Conservation (phyloP, 2,113 vertebrate species). For the Phyllostomus discolor region DNA sequence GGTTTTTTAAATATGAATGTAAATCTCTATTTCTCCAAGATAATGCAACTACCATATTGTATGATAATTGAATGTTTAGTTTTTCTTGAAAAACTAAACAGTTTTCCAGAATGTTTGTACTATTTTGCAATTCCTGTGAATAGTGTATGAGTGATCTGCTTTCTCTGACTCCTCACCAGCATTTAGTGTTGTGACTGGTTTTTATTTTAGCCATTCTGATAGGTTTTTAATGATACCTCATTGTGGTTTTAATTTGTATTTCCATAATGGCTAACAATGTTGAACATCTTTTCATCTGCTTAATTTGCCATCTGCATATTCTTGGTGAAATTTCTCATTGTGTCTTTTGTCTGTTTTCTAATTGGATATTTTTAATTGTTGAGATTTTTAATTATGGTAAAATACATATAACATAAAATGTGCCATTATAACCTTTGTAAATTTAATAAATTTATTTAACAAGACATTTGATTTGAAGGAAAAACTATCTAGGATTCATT, state of each 20-base stretch:
- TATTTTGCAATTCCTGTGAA: not conserved
- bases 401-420: not conserved
- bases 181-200: not conserved
- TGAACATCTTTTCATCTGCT: not conserved
- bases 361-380: not conserved
- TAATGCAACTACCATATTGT: not conserved
- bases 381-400: not conserved
- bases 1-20: not conserved
- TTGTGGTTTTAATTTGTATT: not conserved
- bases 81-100: not conserved
- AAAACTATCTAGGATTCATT: not conserved
- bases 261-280: not conserved
- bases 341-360: not conserved
- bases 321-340: not conserved
- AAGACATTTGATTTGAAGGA: not conserved
- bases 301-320: not conserved
- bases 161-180: not conserved
- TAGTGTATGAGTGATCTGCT: not conserved
- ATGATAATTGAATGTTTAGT: not conserved
- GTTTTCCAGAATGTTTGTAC: not conserved
- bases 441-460: not conserved
- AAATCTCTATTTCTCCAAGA: not conserved
- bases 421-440: not conserved
- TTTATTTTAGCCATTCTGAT: not conserved
- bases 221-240: not conserved